Conservation (phyloP, 2,888 invertebrate species). For the Beris chalybata region DNA sequence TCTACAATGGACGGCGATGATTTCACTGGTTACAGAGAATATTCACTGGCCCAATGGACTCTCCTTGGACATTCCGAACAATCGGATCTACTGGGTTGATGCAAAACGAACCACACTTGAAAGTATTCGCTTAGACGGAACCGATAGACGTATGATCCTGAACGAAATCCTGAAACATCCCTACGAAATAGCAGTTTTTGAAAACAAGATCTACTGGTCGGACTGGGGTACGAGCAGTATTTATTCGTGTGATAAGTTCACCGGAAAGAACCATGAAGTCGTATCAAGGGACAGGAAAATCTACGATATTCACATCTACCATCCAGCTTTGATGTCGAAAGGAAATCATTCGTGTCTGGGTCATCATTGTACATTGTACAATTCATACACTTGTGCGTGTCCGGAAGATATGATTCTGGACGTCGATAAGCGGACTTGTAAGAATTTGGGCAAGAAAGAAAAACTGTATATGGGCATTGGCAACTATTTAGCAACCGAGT, state of each 20-base stretch:
- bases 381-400: conserved; percentile 70
- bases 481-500: conserved; percentile 61
- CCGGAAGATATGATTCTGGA: conserved; percentile 69
- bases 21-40: too few species aligned
- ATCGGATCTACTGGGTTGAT: too few species aligned
- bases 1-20: too few species aligned
- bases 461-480: conserved; percentile 59
- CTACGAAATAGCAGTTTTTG: conserved; percentile 82
- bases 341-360: too few species aligned
- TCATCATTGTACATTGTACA: conserved; percentile 62
- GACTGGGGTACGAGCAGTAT: conserved; percentile 80
- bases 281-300: conserved; percentile 59
- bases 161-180: conserved; percentile 75
- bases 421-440: conserved; percentile 62
- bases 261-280: conserved; percentile 64
- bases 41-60: conserved; percentile 84
- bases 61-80: conserved; percentile 76
- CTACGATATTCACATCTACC: too few species aligned
- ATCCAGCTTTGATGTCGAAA: too few species aligned
- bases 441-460: conserved; percentile 56
- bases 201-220: conserved; percentile 86
- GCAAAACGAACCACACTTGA: too few species aligned
- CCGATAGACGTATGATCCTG: too few species aligned
- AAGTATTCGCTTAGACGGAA: too few species aligned
- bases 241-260: conserved; percentile 76